Conservation (phyloP, 2,888 invertebrate genomes). For the Physocephala rufipes region DNA sequence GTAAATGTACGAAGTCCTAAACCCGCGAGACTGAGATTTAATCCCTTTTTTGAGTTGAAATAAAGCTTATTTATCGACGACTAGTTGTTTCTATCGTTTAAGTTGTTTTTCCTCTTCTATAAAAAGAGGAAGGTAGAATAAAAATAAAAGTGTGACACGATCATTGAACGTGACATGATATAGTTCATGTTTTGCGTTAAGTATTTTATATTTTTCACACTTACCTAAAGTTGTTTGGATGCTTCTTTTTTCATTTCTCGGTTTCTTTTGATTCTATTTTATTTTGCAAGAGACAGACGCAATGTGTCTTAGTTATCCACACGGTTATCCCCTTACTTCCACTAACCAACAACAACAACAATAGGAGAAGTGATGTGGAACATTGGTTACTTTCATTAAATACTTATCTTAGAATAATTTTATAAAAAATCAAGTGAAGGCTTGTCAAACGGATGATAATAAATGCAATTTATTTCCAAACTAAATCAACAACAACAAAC, state of each 20-base stretch:
- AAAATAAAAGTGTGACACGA: slow-evolving; percentile 29
- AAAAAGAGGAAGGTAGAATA: too few species aligned
- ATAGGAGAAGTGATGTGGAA: background rate
- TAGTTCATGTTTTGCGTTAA: too few species aligned
- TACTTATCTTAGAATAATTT: background rate
- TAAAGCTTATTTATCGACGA: too few species aligned
- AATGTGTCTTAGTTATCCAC: too few species aligned
- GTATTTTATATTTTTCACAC: too few species aligned
- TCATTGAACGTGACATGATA: slow-evolving; percentile 24
- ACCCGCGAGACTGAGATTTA: background rate
- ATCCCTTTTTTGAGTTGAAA: too few species aligned
- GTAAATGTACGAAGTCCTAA: background rate
- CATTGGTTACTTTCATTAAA: background rate
- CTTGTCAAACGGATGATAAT: background rate
- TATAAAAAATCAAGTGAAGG: too few species aligned
- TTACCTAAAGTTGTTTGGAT: too few species aligned
- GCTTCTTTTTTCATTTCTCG: background rate
- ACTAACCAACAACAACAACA: background rate
- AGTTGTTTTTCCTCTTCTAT: background rate
- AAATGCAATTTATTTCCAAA: background rate
- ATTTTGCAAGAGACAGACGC: too few species aligned
- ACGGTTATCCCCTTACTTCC: too few species aligned
- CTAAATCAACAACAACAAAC: background rate
- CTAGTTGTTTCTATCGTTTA: background rate
- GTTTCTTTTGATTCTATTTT: background rate